Conservation (phyloP, 2,888 invertebrate species). For the Seira sanloemensis region DNA sequence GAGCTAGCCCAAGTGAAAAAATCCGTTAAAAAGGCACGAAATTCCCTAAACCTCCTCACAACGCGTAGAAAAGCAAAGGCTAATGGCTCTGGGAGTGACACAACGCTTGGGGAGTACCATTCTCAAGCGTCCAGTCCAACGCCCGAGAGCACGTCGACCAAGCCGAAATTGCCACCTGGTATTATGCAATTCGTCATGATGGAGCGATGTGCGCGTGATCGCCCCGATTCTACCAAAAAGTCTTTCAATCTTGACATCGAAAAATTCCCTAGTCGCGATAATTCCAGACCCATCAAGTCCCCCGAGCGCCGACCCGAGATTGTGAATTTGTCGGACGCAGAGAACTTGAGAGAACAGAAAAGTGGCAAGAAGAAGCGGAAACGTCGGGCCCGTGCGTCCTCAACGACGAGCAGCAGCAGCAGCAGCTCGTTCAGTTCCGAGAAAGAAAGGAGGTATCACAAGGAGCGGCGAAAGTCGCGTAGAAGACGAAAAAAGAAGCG, state of each 20-base stretch:
- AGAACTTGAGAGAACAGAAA: neutral
- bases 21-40: no score
- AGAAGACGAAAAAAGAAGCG: constrained; percentile 22
- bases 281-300: no score
- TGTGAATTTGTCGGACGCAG: neutral
- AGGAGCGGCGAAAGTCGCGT: constrained; percentile 13
- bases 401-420: neutral
- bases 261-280: no score
- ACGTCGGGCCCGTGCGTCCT: neutral
- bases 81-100: no score
- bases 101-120: no score
- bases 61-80: no score
- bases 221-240: neutral
- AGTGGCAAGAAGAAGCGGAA: neutral
- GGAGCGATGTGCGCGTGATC: constrained; percentile 18
- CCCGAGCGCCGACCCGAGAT: no score
- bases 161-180: constrained; percentile 48
- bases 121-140: no score
- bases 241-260: neutral
- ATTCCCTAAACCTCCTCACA: no score
- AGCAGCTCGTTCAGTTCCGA: neutral
- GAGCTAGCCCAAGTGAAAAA: no score
- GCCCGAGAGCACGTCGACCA: no score
- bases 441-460: neutral
- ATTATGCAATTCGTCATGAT: constrained; percentile 37